These are phyloP conservation scores for Litoditis marina DNA, from an alignment of 2,888 invertebrate species.

Conservation along the genomic window DNA sequence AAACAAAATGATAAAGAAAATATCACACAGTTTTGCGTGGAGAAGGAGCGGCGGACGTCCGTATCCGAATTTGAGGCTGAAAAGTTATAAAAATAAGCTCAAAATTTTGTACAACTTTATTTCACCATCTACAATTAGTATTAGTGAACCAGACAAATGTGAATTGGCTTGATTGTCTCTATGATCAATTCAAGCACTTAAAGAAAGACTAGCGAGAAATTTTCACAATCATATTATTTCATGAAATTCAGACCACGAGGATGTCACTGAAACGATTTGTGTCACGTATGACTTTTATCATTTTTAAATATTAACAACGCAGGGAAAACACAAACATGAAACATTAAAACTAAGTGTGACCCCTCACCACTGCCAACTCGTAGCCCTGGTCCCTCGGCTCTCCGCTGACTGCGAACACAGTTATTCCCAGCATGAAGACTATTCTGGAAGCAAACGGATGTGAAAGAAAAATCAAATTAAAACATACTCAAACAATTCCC, in stretches of 20 bases:
- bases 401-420: constrained; percentile 29
- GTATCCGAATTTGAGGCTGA: constrained; percentile 44
- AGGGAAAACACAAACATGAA: too few species aligned
- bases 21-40: constrained; percentile 24
- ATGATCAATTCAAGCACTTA: not conserved
- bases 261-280: constrained; percentile 4
- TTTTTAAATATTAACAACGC: too few species aligned
- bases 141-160: too few species aligned
- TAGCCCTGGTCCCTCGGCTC: constrained; percentile 30
- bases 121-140: not conserved
- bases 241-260: constrained; percentile 1
- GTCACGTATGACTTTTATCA: too few species aligned
- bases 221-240: too few species aligned
- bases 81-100: constrained; percentile 4
- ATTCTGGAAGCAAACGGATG: too few species aligned
- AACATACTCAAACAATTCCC: too few species aligned
- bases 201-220: not conserved
- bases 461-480: too few species aligned
- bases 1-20: too few species aligned
- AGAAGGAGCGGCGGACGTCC: constrained; percentile 31
- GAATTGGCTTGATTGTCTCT: too few species aligned
- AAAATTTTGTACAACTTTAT: not conserved
- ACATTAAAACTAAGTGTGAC: too few species aligned
- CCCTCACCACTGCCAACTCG: too few species aligned
- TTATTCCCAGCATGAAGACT: constrained; percentile 33